A percentile compares a stretch with the other conserved stretches of the same genome.
These are phyloP conservation scores for Brachionus calyciflorus DNA, from an alignment of 1,140 invertebrate species.

Conservation along the genomic window DNA sequence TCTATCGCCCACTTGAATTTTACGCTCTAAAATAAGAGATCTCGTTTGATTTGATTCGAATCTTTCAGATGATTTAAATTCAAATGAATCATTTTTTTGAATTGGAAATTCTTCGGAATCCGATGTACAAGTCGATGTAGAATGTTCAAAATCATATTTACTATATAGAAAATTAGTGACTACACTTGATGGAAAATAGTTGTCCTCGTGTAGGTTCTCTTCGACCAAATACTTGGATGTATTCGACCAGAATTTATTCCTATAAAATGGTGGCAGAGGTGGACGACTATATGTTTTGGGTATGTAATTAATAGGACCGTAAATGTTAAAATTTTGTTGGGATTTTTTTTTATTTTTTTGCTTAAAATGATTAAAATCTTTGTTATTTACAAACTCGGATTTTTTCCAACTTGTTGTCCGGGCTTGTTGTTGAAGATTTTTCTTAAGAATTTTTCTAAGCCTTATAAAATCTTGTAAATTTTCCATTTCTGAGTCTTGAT, in stretches of 20 bases:
- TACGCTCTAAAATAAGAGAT: not conserved
- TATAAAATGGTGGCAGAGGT: not conserved
- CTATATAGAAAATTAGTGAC: conserved; percentile 14
- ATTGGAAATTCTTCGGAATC: not conserved
- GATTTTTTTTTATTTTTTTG: not conserved
- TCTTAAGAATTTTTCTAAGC: not conserved
- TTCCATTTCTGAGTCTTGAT: not conserved
- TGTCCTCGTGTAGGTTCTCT: not conserved
- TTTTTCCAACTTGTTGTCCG: too few relatives aligned
- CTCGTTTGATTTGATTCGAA: not conserved
- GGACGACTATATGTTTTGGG: not conserved
- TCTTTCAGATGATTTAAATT: not conserved
- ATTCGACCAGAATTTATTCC: not conserved
- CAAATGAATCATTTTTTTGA: not conserved
- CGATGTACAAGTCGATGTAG: not conserved
- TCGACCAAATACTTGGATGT: not conserved
- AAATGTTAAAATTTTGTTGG: not conserved
- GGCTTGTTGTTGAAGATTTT: not conserved
- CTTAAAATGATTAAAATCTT: not conserved
- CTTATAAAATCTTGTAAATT: not conserved
- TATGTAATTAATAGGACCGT: not conserved
- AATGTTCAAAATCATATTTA: conserved; percentile 28
- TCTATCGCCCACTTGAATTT: conserved; percentile 17
- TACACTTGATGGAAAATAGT: not conserved
- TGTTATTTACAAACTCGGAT: too few relatives aligned